Evolutionary conservation across 2,797 vertebrate genomes (phyloP), one percentile per base, ranked within the genome.

Genomic region (Echiichthys vipera): DNA sequence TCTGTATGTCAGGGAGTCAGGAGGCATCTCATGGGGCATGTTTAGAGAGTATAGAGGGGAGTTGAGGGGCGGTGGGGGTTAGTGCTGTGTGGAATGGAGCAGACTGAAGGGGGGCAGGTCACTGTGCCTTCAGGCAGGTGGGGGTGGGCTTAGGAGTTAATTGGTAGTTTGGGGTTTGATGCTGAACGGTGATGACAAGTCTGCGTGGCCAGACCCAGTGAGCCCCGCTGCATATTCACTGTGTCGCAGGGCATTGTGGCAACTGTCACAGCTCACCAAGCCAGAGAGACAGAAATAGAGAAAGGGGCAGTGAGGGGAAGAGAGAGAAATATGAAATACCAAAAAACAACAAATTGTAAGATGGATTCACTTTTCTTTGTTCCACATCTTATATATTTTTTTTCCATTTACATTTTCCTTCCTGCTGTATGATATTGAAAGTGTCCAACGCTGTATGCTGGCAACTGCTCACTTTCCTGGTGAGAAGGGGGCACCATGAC

Each of bases 181-280:
- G 84, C 84, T 94, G 83, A 98, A 92, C 9, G 75, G 88, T 93
- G 88, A 74, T 95, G 96, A 97, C 96, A 96, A 83, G 95, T 84
- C 93, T 88, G 92, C 83, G 93, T 93, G 94, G 92, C 90, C 53
- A 45, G 90, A 94, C 92, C 93, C 90, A 91, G 92, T 86, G 91
- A 94, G 94, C 82, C 93, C 94, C 93, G 93, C 94, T 94, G 91
- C 95, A 96, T 95, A 95, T 96, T 96, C 94, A 93, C 92, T 94
- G 95, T 95, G 96, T 97, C 95, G 92, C 88, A 90, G 94, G 78
- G 67, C 83, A 96, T 96, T 79, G 93, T 84, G 20, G 81, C 81
- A 93, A 88, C 95, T 96, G 95, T 96, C 96, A 95, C 75, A 74
- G 78, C 80, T 76, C 62, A 45, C 50, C 63, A 32, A 78, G 80